Conservation (phyloP, 92 coral and sea anemone species). For the Hydrozoanthus gracilis region DNA sequence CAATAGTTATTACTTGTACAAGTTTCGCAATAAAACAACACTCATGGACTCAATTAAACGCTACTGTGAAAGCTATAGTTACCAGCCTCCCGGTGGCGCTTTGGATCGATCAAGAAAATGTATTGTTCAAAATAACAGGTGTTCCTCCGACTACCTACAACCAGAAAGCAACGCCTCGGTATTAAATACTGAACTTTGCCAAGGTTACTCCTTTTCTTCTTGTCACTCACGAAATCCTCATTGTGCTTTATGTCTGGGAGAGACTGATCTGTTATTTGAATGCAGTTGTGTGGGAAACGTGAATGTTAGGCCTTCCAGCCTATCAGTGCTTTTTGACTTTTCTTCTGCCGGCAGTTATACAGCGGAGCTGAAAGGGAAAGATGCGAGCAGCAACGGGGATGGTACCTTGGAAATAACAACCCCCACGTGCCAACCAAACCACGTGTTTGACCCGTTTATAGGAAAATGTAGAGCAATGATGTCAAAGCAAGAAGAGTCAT, state of each 20-base stretch:
- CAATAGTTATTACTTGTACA: not conserved
- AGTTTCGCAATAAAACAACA: not conserved
- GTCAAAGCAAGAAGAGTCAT: not conserved
- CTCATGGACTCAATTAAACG: constrained; percentile 9
- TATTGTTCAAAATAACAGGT: not conserved
- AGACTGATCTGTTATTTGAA: not conserved
- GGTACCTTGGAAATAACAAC: not conserved
- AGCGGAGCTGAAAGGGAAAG: not conserved
- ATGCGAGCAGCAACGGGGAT: not conserved
- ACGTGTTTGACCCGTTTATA: constrained; percentile 3
- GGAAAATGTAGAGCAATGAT: not conserved
- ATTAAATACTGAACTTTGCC: not conserved
- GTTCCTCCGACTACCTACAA: not conserved
- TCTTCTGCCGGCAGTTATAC: not conserved
- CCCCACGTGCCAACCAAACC: not conserved
- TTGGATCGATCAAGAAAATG: not conserved
- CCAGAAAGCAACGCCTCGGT: not conserved
- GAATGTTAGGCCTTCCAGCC: not conserved
- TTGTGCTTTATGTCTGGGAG: not conserved
- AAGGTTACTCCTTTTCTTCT: not conserved
- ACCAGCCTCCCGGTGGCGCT: not conserved
- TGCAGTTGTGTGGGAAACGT: not conserved
- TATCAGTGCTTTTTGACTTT: not conserved
- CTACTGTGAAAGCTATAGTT: not conserved
- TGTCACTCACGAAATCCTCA: not conserved